phyloP scores from a whole-genome alignment of 1,140 invertebrate species.

The Hirudo medicinalis region DNA sequence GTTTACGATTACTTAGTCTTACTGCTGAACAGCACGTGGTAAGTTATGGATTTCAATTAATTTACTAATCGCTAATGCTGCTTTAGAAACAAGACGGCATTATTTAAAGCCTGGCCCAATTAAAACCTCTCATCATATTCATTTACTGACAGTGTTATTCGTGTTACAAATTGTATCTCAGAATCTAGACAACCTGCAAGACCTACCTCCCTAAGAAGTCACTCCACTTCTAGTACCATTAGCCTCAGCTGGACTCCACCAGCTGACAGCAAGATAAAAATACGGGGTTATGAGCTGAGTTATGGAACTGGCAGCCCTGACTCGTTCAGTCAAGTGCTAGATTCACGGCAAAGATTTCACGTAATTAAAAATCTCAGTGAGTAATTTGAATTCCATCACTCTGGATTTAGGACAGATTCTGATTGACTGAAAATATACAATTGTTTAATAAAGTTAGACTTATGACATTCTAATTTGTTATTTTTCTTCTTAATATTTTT shows the following conservation, averaged over 20 bases:
- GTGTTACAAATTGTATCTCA: slow-evolving; percentile 25
- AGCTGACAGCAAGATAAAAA: slow-evolving; percentile 57
- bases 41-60: neutral
- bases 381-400: slow-evolving; percentile 24
- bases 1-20: too few relatives aligned
- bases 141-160: neutral
- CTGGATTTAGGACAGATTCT: too few relatives aligned
- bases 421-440: too few relatives aligned
- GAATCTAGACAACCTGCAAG: slow-evolving; percentile 69
- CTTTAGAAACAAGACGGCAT: neutral
- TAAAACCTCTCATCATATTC: neutral
- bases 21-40: neutral
- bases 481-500: too few relatives aligned
- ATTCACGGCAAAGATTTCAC: slow-evolving; percentile 64
- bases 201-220: slow-evolving; percentile 62
- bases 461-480: neutral
- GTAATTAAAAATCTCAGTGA: slow-evolving; percentile 66
- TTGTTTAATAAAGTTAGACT: too few relatives aligned
- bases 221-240: slow-evolving; percentile 65
- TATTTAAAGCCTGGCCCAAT: neutral
- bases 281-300: slow-evolving; percentile 77
- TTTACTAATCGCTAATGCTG: neutral
- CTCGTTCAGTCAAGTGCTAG: slow-evolving; percentile 60
- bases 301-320: slow-evolving; percentile 92
- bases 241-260: slow-evolving; percentile 70